Evolutionary conservation across 2,113 vertebrate genomes (phyloP), one percentile per base, ranked within the genome.

Genomic region (Tragelaphus imberbis): DNA sequence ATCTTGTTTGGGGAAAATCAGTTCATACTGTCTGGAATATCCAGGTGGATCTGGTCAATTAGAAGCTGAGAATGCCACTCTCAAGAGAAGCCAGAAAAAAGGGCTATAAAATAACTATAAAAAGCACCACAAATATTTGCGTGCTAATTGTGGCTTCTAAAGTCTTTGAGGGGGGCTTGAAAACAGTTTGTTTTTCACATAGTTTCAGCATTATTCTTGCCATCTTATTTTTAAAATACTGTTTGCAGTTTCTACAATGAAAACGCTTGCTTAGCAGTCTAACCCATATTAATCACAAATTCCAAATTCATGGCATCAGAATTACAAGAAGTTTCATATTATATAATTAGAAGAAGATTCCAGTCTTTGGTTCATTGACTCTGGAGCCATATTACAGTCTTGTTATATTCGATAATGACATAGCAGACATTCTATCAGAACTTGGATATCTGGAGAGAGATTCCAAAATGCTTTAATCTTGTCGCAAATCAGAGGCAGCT

Each of bases 221-320:
- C 63, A 23, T 92, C 55, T 92, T 97, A 79, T 91, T 96, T 97
- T 92, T n/a, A 61, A 96, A 96, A 68, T 27, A 15, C 75, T 6
- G 9, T 80, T 96, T 96, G 85, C 51, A 30, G 65, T 59, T 53
- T 96, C 88, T 79, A 16, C 13, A 63, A 93, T 49, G 90, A 97
- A 97, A 94, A 53, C 0, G 94, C 95, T 95, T 93, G 91, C 89
- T 89, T 96, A 97, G 95, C 96, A 91, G 44, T 79, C 81, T 82
- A 84, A 75, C 71, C 58, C 59, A 7, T 88, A 79, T 97, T 92
- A 85, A 94, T 95, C 96, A 82, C 68, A 59, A 88, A 97, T 96
- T 97, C 96, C 97, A 94, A 86, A 80, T 97, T 93, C 63, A 58
- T 94, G 71, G 91, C 95, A 96, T 96, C 97, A 97, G 90, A 97